These are phyloP conservation scores for Parnassius apollo DNA, from an alignment of 2,888 invertebrate species.

Conservation along the genomic window DNA sequence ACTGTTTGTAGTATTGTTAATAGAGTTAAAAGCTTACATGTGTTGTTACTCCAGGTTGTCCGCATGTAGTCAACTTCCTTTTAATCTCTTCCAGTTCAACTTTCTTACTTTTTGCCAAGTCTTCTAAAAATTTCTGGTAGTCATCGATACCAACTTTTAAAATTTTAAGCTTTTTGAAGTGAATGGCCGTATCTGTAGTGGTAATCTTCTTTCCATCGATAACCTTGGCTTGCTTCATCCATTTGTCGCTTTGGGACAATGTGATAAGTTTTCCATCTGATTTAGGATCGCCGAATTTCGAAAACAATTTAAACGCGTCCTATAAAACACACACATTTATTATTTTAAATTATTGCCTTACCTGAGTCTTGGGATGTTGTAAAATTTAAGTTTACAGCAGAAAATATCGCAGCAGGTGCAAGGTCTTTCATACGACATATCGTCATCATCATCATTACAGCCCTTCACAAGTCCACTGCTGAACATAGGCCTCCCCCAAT, in stretches of 20 bases:
- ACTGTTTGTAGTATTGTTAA: not conserved
- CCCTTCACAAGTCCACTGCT: too few relatives aligned
- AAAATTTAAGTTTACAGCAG: too few relatives aligned
- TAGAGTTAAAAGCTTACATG: conserved; percentile 51
- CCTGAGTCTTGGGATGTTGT: too few relatives aligned
- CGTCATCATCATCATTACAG: too few relatives aligned
- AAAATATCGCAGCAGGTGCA: too few relatives aligned
- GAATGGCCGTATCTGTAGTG: conserved; percentile 94
- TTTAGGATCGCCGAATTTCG: conserved; percentile 93
- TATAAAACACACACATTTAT: conserved; percentile 57
- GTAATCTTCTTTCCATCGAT: conserved; percentile 92
- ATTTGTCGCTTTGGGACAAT: conserved; percentile 94
- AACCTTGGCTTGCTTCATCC: conserved; percentile 94
- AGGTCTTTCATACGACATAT: too few relatives aligned
- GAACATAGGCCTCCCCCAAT: too few relatives aligned
- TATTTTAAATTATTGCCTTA: too few relatives aligned
- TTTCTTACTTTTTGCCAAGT: conserved; percentile 91
- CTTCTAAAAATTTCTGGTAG: conserved; percentile 92
- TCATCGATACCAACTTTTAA: conserved; percentile 88
- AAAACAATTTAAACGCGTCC: conserved; percentile 89
- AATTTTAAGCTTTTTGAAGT: conserved; percentile 93
- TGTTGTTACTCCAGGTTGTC: conserved; percentile 85
- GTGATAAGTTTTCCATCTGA: conserved; percentile 93
- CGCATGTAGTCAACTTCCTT: conserved; percentile 89
- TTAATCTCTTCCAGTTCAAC: conserved; percentile 89